phyloP scores from a whole-genome alignment of 2,113 vertebrate genomes.

The Phodopus roborovskii region DNA sequence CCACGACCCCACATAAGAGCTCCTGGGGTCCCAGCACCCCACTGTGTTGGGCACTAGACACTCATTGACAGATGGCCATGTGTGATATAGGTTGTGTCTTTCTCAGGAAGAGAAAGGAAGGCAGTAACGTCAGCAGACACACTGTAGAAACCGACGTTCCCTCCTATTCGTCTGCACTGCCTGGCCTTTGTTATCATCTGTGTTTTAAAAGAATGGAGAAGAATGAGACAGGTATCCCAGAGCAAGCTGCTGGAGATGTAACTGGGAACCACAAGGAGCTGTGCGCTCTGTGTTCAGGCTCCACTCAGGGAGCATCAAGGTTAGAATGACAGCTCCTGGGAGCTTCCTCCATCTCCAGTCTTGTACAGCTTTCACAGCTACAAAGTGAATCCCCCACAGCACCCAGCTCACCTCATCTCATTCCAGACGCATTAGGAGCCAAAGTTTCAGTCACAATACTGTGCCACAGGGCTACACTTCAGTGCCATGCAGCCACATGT shows the following conservation, averaged over 20 bases:
- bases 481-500: background rate
- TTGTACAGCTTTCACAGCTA: background rate
- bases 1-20: background rate
- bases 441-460: background rate
- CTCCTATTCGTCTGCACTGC: fast-evolving
- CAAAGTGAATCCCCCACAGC: background rate
- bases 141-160: background rate
- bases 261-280: background rate
- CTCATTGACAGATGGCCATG: background rate
- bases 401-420: too few relatives aligned
- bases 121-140: too few relatives aligned
- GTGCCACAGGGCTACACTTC: too few relatives aligned
- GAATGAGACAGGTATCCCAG: too few relatives aligned
- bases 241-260: too few relatives aligned
- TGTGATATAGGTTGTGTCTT: background rate
- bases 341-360: background rate
- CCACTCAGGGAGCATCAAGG: background rate
- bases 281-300: background rate
- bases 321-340: background rate
- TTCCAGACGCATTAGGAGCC: background rate
- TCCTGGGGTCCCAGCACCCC: background rate
- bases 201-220: background rate
- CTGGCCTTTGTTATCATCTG: background rate
- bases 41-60: background rate
- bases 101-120: background rate